phyloP scores from a whole-genome alignment of 2,113 vertebrate genomes.

The Aviceda subcristata region DNA sequence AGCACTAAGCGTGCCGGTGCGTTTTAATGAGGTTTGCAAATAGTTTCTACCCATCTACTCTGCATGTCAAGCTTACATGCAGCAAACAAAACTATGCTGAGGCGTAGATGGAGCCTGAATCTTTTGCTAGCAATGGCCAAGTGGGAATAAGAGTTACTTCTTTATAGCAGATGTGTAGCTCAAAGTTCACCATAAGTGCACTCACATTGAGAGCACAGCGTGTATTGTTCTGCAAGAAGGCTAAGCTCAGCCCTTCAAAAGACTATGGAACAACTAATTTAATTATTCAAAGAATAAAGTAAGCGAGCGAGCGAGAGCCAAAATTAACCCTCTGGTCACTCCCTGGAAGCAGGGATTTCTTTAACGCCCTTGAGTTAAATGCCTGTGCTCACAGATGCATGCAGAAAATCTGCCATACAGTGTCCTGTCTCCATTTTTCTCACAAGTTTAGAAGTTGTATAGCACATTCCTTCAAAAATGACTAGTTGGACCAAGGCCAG shows the following conservation, averaged over 20 bases:
- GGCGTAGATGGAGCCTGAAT: slow-evolving; percentile 9
- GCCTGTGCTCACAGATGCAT: background rate
- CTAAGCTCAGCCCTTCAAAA: slow-evolving; percentile 51
- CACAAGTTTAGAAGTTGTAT: background rate
- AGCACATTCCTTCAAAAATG: background rate
- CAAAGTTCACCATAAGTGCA: slow-evolving; percentile 77
- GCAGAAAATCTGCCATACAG: background rate
- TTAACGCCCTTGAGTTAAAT: background rate
- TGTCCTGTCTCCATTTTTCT: background rate
- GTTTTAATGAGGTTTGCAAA: background rate
- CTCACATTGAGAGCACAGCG: slow-evolving; percentile 52
- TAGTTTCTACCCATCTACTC: background rate
- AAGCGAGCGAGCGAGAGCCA: background rate
- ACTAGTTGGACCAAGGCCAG: background rate
- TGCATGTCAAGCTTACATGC: background rate
- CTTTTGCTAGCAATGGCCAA: slow-evolving; percentile 45
- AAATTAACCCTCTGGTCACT: slow-evolving; percentile 31
- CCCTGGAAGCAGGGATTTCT: background rate
- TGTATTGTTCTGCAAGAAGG: slow-evolving; percentile 53
- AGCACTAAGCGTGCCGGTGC: background rate
- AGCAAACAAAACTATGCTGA: background rate
- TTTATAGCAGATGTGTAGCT: slow-evolving; percentile 77
- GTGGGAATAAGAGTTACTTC: slow-evolving; percentile 72
- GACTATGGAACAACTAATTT: slow-evolving; percentile 54
- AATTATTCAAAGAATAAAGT: slow-evolving; percentile 52